Conservation (phyloP, 2,797 vertebrate genomes). For the Oreochromis mossambicus region DNA sequence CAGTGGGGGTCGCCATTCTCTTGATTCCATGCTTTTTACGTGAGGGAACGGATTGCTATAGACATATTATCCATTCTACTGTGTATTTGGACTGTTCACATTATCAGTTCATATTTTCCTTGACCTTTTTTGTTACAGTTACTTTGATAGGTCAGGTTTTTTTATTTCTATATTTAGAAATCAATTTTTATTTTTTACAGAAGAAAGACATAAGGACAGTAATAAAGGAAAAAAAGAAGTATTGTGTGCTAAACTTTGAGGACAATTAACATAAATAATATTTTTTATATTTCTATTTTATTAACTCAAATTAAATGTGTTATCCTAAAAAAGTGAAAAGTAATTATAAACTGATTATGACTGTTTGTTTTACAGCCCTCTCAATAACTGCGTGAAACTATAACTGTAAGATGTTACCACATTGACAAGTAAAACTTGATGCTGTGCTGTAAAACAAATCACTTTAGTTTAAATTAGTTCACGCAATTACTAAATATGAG, state of each 20-base stretch:
- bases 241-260: not conserved
- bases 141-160: not conserved
- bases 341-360: not conserved
- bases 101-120: not conserved
- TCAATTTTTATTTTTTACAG: not conserved
- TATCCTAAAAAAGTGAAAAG: not conserved
- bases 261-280: not conserved
- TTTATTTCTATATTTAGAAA: not conserved
- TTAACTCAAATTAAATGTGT: not conserved
- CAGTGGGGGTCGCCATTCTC: slow-evolving; percentile 36
- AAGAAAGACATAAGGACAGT: not conserved
- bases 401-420: not conserved
- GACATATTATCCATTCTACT: not conserved
- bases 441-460: not conserved
- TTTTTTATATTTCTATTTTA: not conserved
- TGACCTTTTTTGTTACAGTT: not conserved
- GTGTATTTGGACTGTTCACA: not conserved
- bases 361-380: not conserved
- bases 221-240: not conserved
- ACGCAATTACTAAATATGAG: not conserved
- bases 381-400: not conserved
- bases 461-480: not conserved
- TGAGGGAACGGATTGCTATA: not conserved
- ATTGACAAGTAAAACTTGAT: not conserved
- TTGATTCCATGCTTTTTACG: not conserved